Percentiles rank a stretch among this genome's conserved stretches.
Conservation (phyloP, 2,888 invertebrate species). For the Cyaniris semiargus region DNA sequence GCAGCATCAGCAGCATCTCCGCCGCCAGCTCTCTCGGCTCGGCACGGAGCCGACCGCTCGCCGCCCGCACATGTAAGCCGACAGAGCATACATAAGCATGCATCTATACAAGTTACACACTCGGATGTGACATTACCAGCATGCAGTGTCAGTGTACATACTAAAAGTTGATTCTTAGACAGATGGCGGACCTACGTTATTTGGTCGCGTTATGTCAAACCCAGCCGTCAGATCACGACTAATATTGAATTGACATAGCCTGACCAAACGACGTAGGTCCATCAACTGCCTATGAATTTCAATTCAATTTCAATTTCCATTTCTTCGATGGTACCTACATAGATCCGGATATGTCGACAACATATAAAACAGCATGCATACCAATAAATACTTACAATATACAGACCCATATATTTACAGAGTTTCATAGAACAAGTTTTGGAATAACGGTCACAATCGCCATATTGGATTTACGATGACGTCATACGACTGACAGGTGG, state of each 20-base stretch:
- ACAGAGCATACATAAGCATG: constrained; percentile 1
- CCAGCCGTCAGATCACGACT: too few species aligned
- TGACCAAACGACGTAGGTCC: too few species aligned
- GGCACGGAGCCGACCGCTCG: constrained; percentile 82
- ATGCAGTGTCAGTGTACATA: too few species aligned
- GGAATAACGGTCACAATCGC: neutral
- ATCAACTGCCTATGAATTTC: too few species aligned
- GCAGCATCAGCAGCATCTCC: constrained; percentile 81
- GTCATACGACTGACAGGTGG: neutral
- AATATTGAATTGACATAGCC: too few species aligned
- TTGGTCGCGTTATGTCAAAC: too few species aligned
- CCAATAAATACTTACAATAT: neutral
- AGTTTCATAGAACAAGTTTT: neutral
- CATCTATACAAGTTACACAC: neutral
- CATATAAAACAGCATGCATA: neutral
- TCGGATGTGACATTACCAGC: neutral
- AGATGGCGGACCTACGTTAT: too few species aligned
- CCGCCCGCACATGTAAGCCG: constrained; percentile 84
- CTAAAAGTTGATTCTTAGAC: too few species aligned
- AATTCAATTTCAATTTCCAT: too few species aligned
- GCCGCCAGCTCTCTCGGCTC: constrained; percentile 80
- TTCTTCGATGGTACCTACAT: too few species aligned
- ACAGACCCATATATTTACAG: neutral
- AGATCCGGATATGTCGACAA: too few species aligned
- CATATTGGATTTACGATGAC: neutral